Evolutionary conservation across 1,140 invertebrate genomes (phyloP), one percentile per base, ranked within the genome.

Genomic region (Heliconius nattereri): DNA sequence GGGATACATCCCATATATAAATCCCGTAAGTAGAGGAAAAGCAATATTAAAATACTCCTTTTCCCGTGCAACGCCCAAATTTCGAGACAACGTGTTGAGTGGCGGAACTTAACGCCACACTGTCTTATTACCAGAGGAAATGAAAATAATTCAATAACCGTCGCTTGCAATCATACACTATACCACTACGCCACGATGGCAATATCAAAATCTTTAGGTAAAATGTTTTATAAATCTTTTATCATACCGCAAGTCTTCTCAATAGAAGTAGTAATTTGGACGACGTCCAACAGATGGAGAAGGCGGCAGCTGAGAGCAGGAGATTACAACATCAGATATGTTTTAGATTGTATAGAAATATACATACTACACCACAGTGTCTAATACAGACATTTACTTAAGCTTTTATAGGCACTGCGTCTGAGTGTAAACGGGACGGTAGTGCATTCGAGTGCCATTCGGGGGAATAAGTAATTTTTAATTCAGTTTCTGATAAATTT

Each of bases 291-390:
- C 76, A 73, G n/a, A 40, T 78, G 77, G n/a, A 49, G 26, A 32
- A 78, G 77, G 77, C 77, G 57, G 71, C 77, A 60, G 76, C 20
- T 54, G 49, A 78, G 77, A 78, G 73, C 60, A 45, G 40, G 52
- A 78, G 49, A 78, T 78, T 54, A 35, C n/a, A 73, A 37, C 54
- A 40, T 78, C 60, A 29, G 29, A 6, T 26, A 29, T 29, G 23
- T 29, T 66, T 66, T 66, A 66, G 9, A 60, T 11, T 26, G n/a
- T 60, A 60, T 23, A 20, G 20, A 23, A 60, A 29, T 66, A 66
- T 29, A 66, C n/a, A n/a, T 66, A 29, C 1, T 45, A 45, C 13
- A 45, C 13, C 1, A 45, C 40, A 45, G 40, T 45, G 13, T 45
- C 13, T 45, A 45, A 45, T 16, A 45, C 40, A 45, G 40, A 45